These are phyloP conservation scores for Eupithecia abbreviata DNA, from an alignment of 2,888 invertebrate genomes.

Conservation along the genomic window DNA sequence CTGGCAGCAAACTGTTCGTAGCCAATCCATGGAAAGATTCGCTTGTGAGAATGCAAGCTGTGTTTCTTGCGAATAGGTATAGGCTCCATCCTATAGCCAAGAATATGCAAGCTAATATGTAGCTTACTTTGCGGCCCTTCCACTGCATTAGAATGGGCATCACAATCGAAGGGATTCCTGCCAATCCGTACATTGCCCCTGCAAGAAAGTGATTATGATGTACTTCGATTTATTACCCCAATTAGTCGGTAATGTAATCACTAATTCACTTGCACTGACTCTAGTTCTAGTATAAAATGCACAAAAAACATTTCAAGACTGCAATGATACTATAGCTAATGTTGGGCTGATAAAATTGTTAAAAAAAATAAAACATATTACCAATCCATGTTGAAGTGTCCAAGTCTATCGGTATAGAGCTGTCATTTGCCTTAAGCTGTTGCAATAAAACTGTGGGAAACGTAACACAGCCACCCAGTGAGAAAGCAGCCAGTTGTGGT, in stretches of 20 bases:
- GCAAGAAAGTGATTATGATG: slow-evolving; percentile 14
- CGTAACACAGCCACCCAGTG: slow-evolving; percentile 35
- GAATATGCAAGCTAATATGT: slow-evolving; percentile 33
- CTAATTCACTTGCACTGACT: neutral
- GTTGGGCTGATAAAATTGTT: neutral
- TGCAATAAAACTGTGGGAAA: slow-evolving; percentile 38
- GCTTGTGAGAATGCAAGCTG: slow-evolving; percentile 25
- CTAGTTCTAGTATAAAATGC: neutral
- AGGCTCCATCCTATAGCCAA: slow-evolving; percentile 36
- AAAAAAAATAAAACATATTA: neutral
- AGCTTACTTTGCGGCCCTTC: slow-evolving; percentile 37
- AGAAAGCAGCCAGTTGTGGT: slow-evolving; percentile 39
- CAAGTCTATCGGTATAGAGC: slow-evolving; percentile 32
- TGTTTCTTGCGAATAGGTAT: slow-evolving; percentile 22
- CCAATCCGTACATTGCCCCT: slow-evolving; percentile 42
- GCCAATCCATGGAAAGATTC: slow-evolving; percentile 41
- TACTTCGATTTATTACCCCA: neutral
- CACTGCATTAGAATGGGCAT: slow-evolving; percentile 41
- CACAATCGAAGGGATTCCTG: slow-evolving; percentile 38
- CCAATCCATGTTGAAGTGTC: slow-evolving; percentile 38
- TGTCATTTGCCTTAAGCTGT: slow-evolving; percentile 39
- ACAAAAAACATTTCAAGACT: neutral
- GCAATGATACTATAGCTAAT: neutral
- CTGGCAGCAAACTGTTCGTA: slow-evolving; percentile 35
- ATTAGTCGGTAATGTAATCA: neutral